Conservation (phyloP, 1,140 invertebrate genomes). For the Papilio xuthus region DNA sequence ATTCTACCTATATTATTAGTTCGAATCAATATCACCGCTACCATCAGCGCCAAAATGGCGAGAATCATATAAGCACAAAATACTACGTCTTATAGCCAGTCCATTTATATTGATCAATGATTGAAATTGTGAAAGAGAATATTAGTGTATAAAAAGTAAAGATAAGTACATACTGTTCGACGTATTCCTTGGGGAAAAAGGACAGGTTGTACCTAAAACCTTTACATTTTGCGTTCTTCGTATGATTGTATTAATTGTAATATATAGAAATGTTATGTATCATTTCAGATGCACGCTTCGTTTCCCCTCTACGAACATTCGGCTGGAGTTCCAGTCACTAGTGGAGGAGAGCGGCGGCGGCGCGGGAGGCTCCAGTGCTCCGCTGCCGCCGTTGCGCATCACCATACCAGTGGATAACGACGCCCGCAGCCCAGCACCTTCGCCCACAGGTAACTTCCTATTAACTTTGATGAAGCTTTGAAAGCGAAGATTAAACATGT, state of each 20-base stretch:
- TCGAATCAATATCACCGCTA: too few species aligned
- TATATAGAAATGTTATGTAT: not conserved
- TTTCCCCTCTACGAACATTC: conserved; percentile 98
- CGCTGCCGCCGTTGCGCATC: conserved; percentile 90
- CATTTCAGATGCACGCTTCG: conserved; percentile 93
- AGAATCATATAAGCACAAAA: too few species aligned
- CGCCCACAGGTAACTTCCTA: conserved; percentile 85
- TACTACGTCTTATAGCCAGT: too few species aligned
- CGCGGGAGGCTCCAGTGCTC: conserved; percentile 64
- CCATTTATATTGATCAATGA: too few species aligned
- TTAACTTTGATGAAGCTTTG: not conserved
- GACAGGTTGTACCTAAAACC: too few species aligned
- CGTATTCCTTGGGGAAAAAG: too few species aligned
- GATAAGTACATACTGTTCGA: too few species aligned
- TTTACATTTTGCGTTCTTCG: too few species aligned
- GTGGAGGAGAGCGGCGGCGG: conserved; percentile 84
- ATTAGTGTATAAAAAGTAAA: too few species aligned
- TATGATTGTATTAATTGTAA: not conserved
- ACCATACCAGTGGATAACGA: conserved; percentile 92
- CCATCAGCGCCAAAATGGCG: too few species aligned
- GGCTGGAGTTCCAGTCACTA: conserved; percentile 95
- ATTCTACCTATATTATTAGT: too few species aligned
- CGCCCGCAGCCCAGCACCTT: conserved; percentile 94
- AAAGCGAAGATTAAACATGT: not conserved
- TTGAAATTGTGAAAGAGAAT: too few species aligned